These are phyloP conservation scores for Phyllotis vaccarum DNA, from an alignment of 2,797 vertebrate species.

Conservation along the genomic window DNA sequence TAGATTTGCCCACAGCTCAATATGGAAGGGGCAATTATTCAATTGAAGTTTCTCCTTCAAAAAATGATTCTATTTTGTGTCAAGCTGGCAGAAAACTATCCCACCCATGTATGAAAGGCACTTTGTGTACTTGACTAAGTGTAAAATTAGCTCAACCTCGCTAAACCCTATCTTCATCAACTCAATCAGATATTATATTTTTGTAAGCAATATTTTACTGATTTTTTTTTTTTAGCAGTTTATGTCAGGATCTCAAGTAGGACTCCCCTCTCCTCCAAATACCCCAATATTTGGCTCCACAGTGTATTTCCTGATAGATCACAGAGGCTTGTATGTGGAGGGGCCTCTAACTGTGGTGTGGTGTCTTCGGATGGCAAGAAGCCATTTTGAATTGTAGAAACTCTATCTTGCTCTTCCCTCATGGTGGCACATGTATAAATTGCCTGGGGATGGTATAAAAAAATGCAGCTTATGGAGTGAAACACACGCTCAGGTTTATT, in stretches of 20 bases:
- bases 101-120: background rate
- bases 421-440: background rate
- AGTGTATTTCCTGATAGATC: background rate
- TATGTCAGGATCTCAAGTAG: slow-evolving; percentile 13
- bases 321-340: background rate
- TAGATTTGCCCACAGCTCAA: background rate
- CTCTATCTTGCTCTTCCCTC: background rate
- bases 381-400: background rate
- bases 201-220: background rate
- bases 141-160: slow-evolving; percentile 12
- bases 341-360: background rate
- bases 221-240: background rate
- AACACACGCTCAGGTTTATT: background rate
- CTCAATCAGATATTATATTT: slow-evolving; percentile 12
- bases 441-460: background rate
- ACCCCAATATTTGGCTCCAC: background rate
- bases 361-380: background rate
- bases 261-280: background rate
- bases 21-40: no score
- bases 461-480: background rate
- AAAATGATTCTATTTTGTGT: background rate
- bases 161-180: background rate
- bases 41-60: background rate
- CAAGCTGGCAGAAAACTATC: background rate
- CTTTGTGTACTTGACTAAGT: background rate